Evolutionary conservation across 2,888 invertebrate genomes (phyloP).

Genomic region (Ectemnius lituratus): DNA sequence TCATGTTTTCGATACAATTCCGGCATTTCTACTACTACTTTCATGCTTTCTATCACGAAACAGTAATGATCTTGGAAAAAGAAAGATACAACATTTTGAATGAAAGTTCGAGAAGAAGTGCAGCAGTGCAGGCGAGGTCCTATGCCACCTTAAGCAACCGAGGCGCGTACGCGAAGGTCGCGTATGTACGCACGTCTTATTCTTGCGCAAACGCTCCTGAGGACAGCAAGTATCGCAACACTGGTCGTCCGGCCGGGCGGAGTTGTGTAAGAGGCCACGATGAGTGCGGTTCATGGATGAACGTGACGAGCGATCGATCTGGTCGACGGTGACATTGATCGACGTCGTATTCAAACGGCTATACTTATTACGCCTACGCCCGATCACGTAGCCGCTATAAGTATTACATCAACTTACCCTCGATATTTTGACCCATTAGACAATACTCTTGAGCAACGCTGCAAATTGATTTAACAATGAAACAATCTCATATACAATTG

Average conservation of each 20-base stretch:
- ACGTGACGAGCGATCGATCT: slow-evolving; percentile 44
- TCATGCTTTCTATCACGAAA: too few species aligned
- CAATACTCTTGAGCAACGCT: not conserved
- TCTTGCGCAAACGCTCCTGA: slow-evolving; percentile 48
- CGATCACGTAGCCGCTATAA: slow-evolving; percentile 14
- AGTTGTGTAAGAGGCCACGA: slow-evolving; percentile 46
- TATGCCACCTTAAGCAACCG: not conserved
- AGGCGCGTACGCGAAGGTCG: slow-evolving; percentile 53
- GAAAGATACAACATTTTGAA: too few species aligned
- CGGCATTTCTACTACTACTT: too few species aligned
- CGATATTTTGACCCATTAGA: not conserved
- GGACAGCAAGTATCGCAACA: slow-evolving; percentile 5
- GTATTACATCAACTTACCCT: slow-evolving; percentile 10
- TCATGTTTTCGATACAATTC: too few species aligned
- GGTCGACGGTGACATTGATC: slow-evolving; percentile 49
- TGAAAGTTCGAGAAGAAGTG: too few species aligned
- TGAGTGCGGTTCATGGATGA: slow-evolving; percentile 31
- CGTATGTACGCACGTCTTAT: not conserved
- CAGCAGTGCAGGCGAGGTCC: too few species aligned
- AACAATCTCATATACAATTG: not conserved
- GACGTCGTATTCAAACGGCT: slow-evolving; percentile 38
- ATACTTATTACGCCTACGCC: slow-evolving; percentile 46
- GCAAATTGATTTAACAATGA: too few species aligned
- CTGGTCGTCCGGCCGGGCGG: slow-evolving; percentile 8
- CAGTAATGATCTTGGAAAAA: too few species aligned